Conservation (phyloP, 2,797 vertebrate species). For the Ceyx erithaca region DNA sequence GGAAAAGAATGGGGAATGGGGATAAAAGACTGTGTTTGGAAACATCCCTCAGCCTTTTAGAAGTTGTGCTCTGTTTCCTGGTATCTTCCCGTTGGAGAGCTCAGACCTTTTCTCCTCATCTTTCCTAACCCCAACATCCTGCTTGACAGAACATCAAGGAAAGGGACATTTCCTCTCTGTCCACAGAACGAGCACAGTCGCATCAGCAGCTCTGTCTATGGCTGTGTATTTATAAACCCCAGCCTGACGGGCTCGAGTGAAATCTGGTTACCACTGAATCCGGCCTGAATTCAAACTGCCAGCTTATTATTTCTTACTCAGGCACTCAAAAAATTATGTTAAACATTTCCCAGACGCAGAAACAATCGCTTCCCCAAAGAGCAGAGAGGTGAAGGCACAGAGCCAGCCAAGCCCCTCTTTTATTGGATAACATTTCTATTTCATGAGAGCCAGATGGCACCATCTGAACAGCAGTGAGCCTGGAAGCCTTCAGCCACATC, state of each 20-base stretch:
- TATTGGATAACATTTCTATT: constrained; percentile 33
- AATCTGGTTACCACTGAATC: not conserved
- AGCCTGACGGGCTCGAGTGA: not conserved
- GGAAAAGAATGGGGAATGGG: not conserved
- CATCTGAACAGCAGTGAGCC: constrained; percentile 46
- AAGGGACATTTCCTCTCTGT: not conserved
- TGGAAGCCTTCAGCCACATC: not conserved
- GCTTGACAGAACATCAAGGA: not conserved
- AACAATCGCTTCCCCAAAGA: not conserved
- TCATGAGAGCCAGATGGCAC: constrained; percentile 61
- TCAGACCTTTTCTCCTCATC: not conserved
- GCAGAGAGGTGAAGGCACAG: not conserved
- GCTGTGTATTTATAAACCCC: not conserved
- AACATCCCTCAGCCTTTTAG: not conserved
- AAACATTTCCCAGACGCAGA: not conserved
- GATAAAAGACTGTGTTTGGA: not conserved
- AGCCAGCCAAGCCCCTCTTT: constrained; percentile 15
- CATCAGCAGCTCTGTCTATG: not conserved
- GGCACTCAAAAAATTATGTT: not conserved
- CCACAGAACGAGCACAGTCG: not conserved
- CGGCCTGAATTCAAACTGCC: not conserved
- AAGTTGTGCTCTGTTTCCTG: not conserved
- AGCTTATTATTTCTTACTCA: not conserved
- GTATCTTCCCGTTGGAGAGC: not conserved
- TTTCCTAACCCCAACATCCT: not conserved